Base-by-base conservation (phyloP, 2,888 invertebrate genomes). In the Tridacna gigas region DNA sequence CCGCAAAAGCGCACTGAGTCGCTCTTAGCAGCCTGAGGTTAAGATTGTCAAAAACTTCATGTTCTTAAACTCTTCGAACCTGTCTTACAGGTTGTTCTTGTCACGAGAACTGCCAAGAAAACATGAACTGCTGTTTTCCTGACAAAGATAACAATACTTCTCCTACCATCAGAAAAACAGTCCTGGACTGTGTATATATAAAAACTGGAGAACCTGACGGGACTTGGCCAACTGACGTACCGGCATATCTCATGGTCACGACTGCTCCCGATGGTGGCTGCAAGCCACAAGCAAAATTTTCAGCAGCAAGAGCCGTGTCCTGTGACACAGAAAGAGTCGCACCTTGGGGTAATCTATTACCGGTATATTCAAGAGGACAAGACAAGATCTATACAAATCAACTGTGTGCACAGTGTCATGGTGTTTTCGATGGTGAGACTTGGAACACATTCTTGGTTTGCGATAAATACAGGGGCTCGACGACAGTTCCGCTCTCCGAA, bases 321-420 rank as follows among this genome's bases (percentile, higher is more conserved):
- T 69, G 69, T 69, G 45, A 22, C n/a, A 11, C 20, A n/a, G 69
- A 69, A 4, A 18, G 9, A 45, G 69, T 28, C 5, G 69, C 45
- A n/a, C 69, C 69, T 20, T 69, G 45, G 47, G 47, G 69, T 12
- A 47, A 69, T 20, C n/a, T 69, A n/a, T 47, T 69, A 5, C 69
- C 69, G 26, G 69, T 69, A 20, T 69, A 69, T 47, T 69, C 69
- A 20, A 47, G 28, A 28, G 9, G 12, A 28, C n/a, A 45, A 5
- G 28, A 69, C 69, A 28, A 26, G 2, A 69, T 45, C 5, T 69
- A 45, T 28, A 69, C 11, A 69, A 69, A 69, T 47, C 20, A 11
- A 69, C 45, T n/a, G 3, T 69, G 69, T 69, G 69, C 45, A 18
- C 13, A 18, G 12, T 69, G 69, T 20, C 69, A 69, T 47, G 69